phyloP scores from a whole-genome alignment of 2,113 vertebrate genomes.

The Falco punctatus region DNA sequence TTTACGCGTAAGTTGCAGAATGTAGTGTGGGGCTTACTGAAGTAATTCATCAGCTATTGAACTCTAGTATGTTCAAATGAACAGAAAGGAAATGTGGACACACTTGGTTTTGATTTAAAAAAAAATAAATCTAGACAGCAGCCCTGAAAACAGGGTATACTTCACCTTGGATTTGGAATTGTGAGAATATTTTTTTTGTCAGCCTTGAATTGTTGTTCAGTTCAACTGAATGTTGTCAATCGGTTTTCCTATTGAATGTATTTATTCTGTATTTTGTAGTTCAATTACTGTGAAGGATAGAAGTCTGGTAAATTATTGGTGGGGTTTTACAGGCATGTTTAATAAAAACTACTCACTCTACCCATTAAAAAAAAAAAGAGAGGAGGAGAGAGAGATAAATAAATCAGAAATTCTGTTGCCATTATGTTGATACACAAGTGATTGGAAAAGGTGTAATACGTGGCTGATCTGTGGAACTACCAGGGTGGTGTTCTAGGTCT shows the following conservation, averaged over 20 bases:
- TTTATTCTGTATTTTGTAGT: neutral
- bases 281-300: neutral
- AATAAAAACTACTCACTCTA: neutral
- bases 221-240: neutral
- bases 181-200: neutral
- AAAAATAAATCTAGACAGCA: neutral
- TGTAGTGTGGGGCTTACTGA: neutral
- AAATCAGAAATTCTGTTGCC: neutral
- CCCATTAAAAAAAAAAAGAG: neutral
- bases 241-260: neutral
- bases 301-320: neutral
- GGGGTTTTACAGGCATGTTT: neutral
- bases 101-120: neutral
- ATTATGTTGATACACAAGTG: neutral
- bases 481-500: neutral
- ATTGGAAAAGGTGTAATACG: neutral
- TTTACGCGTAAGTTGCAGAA: neutral
- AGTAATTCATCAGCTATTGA: neutral
- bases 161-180: neutral
- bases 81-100: neutral
- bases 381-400: neutral
- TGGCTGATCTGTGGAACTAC: neutral
- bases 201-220: neutral
- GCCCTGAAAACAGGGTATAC: neutral
- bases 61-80: neutral